These are phyloP conservation scores for Drosophila bocki DNA, from an alignment of 1,140 invertebrate species.

Conservation along the genomic window DNA sequence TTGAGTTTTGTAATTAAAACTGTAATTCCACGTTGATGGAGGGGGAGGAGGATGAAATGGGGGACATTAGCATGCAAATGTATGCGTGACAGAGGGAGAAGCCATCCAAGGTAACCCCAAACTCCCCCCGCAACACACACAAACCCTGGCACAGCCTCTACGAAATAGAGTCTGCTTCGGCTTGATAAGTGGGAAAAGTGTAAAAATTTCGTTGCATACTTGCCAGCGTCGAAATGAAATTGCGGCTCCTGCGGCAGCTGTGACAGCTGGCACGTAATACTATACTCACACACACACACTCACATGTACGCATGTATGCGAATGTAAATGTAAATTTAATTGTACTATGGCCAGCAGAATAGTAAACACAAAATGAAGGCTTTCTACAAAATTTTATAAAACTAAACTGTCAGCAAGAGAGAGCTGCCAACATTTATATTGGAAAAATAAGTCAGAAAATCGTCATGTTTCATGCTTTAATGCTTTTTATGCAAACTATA, in stretches of 20 bases:
- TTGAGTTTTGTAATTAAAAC: slow-evolving; percentile 82
- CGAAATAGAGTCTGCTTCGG: slow-evolving; percentile 44
- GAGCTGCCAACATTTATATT: not conserved
- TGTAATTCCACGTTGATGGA: slow-evolving; percentile 50
- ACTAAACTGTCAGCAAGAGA: not conserved
- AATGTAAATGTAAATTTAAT: slow-evolving; percentile 74
- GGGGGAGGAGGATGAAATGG: not conserved
- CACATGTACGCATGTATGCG: slow-evolving; percentile 8
- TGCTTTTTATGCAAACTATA: no score
- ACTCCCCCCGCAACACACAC: slow-evolving; percentile 11
- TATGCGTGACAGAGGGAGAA: slow-evolving; percentile 57
- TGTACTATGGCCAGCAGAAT: slow-evolving; percentile 22
- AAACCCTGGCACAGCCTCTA: slow-evolving; percentile 8
- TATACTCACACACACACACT: not conserved
- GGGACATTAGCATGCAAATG: slow-evolving; percentile 77
- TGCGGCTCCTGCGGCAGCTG: slow-evolving; percentile 42
- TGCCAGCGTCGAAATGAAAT: slow-evolving; percentile 58
- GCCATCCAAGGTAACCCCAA: slow-evolving; percentile 56
- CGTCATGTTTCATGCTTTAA: not conserved
- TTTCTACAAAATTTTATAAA: not conserved
- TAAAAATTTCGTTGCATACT: slow-evolving; percentile 79
- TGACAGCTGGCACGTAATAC: slow-evolving; percentile 42
- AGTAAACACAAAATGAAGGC: not conserved
- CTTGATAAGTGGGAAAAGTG: slow-evolving; percentile 63
- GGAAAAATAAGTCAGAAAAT: not conserved